Evolutionary conservation across 2,888 invertebrate species (phyloP).

Genomic region (Andricus curvator): DNA sequence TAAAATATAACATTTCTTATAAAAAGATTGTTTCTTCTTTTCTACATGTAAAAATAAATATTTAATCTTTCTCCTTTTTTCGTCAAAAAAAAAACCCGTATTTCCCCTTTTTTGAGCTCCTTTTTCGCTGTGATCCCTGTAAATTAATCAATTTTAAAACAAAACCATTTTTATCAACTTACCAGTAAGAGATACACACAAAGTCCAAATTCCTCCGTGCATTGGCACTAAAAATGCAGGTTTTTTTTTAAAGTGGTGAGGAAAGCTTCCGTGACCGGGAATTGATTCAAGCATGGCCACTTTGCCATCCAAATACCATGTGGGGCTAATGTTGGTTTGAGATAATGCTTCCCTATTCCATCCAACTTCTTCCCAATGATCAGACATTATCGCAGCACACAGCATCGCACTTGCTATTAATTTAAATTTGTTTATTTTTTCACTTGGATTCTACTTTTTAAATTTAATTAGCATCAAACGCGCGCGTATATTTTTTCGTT

Average conservation of each 20-base stretch:
- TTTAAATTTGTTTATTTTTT: neutral
- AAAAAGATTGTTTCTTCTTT: too few species aligned
- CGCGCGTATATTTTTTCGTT: too few species aligned
- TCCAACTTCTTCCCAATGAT: conserved; percentile 93
- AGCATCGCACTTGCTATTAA: conserved; percentile 84
- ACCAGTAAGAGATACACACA: conserved; percentile 91
- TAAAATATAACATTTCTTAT: too few species aligned
- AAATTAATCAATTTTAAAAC: neutral
- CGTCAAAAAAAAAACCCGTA: neutral
- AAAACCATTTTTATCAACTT: conserved; percentile 55
- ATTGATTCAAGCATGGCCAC: conserved; percentile 82
- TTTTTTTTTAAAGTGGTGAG: conserved; percentile 57
- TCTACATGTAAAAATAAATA: too few species aligned
- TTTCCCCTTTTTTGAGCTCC: too few species aligned
- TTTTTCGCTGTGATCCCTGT: neutral
- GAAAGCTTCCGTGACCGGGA: conserved; percentile 55
- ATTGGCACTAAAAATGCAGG: conserved; percentile 89
- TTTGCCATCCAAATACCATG: conserved; percentile 88
- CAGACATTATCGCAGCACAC: conserved; percentile 92
- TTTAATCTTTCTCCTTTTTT: neutral
- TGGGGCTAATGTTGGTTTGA: conserved; percentile 82
- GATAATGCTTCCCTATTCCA: conserved; percentile 86
- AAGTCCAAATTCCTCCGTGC: conserved; percentile 95
- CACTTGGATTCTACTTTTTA: neutral
- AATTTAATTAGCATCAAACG: too few species aligned